phyloP scores from a whole-genome alignment of 2,888 invertebrate species.

The Oscheius sp. region DNA sequence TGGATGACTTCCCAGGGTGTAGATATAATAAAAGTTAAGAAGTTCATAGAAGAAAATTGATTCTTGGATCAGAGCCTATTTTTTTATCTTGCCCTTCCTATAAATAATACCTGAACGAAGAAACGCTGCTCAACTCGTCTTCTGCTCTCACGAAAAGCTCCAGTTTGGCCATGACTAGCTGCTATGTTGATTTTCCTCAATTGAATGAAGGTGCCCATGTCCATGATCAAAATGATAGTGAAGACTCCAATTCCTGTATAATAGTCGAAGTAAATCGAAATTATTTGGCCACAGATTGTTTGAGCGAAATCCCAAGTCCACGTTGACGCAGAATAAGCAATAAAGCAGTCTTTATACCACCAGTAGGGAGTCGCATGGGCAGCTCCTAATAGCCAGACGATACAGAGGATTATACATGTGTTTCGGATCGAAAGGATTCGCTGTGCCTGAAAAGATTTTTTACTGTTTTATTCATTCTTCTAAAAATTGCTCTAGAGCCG shows the following conservation, averaged over 20 bases:
- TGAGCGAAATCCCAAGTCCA: conserved; percentile 45
- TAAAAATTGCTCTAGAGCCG: no score
- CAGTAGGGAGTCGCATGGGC: conserved; percentile 43
- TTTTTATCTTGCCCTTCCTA: neutral
- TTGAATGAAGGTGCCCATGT: conserved; percentile 37
- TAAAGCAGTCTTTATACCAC: conserved; percentile 42
- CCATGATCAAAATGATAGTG: conserved; percentile 35
- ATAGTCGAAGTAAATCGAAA: conserved; percentile 50
- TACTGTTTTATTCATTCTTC: no score
- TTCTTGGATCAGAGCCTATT: conserved; percentile 44
- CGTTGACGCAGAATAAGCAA: conserved; percentile 31
- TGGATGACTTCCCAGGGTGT: conserved; percentile 35
- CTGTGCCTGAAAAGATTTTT: conserved; percentile 5
- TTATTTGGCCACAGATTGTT: conserved; percentile 42
- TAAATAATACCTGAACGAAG: conserved; percentile 33
- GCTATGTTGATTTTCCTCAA: conserved; percentile 35
- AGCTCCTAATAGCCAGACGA: conserved; percentile 35
- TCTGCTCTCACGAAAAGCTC: conserved; percentile 14
- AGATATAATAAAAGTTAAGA: conserved; percentile 47
- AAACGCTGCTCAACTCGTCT: conserved; percentile 44
- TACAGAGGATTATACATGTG: neutral
- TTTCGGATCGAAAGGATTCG: conserved; percentile 7
- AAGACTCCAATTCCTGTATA: conserved; percentile 45
- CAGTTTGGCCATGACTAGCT: neutral
- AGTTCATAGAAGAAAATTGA: conserved; percentile 49